Evolutionary conservation across 2,113 vertebrate species (phyloP).

Genomic region (Uria aalge): DNA sequence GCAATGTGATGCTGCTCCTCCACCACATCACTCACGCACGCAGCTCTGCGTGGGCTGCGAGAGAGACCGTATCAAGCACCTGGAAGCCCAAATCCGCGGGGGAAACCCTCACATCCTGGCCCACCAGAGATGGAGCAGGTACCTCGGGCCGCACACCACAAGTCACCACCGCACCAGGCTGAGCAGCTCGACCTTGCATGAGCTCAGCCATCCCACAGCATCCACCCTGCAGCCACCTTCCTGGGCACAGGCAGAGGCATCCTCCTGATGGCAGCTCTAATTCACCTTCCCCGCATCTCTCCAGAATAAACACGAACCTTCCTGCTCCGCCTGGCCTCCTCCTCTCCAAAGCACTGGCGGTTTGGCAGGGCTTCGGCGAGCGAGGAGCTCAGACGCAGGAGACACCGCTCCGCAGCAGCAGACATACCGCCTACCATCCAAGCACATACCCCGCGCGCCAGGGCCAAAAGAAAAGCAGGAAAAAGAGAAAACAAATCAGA

Average conservation of each 20-base stretch:
- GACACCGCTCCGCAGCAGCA: background rate
- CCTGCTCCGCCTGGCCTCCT: background rate
- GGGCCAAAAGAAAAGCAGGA: background rate
- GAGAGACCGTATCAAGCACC: background rate
- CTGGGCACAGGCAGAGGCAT: background rate
- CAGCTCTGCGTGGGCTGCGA: background rate
- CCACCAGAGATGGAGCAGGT: background rate
- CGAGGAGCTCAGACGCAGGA: background rate
- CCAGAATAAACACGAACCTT: background rate
- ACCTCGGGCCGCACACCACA: background rate
- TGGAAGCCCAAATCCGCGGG: background rate
- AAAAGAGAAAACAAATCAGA: background rate
- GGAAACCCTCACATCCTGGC: background rate
- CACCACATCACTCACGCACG: fast-evolving
- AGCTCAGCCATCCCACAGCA: background rate
- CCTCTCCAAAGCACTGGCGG: background rate
- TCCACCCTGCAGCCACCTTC: background rate
- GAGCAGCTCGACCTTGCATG: fast-evolving
- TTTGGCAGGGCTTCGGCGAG: constrained; percentile 2
- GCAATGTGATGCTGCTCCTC: background rate
- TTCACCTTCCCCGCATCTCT: background rate
- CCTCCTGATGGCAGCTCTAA: background rate
- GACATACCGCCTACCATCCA: background rate
- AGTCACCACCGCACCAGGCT: background rate
- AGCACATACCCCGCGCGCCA: background rate